Base-by-base conservation (phyloP, 1,140 invertebrate species). In the Teleopsis dalmanni region DNA sequence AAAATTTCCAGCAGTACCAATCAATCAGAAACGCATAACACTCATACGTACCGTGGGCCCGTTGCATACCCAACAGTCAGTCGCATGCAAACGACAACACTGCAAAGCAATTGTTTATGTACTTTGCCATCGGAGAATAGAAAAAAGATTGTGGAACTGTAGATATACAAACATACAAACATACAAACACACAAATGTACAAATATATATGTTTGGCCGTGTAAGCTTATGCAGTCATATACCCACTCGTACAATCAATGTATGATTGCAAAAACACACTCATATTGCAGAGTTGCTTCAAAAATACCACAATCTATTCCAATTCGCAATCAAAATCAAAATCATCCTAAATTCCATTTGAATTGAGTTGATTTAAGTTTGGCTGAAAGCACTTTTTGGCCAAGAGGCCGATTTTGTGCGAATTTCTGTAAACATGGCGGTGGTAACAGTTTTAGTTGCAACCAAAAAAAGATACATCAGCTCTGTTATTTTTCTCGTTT, bases 241-340 rank as follows among this genome's bases (percentile, higher is more conserved):
- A 26, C 14, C 25, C 19, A 16, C 27, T 14, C 10, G 6, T 3
- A 10, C 2, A 31, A 18, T 35, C 14, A 35, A 35, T 14, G n/a
- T 16, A 35, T 35, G 34, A n/a, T 18, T 21, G 3, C 14, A 1
- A 25, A 31, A 25, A 2, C 42, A 21, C 42, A 16, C 42, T 11
- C 18, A 16, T 27, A 2, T 6, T 29, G 27, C 0, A 31, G 21
- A 29, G 59, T 58, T 65, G 62, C 62, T 65, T 58, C 55, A 36
- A 57, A 65, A 65, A 62, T 62, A 65, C 60, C 60, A 61, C 63
- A 63, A 63, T 61, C 63, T 59, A 65, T 65, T 61, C 62, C 60
- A 57, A 65, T 65, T 65, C 62, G 58, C 62, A 65, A 65, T 65
- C 62, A 65, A 48, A 48, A 41, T 50, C 50, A 51, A 66, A 66